Conservation (phyloP, 1,140 invertebrate genomes). For the Rhagoletis pomonella region DNA sequence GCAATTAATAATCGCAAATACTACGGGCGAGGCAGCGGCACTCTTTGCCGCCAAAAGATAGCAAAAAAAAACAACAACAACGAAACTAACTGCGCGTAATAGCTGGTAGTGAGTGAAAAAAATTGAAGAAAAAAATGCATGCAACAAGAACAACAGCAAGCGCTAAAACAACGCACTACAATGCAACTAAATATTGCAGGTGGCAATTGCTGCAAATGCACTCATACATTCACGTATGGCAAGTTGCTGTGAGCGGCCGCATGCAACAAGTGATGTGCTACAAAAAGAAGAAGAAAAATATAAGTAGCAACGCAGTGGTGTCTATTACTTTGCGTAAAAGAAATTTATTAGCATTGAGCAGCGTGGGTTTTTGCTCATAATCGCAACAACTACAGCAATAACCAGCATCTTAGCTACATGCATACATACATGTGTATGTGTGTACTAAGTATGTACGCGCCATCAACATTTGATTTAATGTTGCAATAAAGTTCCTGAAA, state of each 20-base stretch:
- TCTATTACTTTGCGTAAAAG: conserved; percentile 17
- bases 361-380: background rate
- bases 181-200: conserved; percentile 40
- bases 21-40: conserved; percentile 27
- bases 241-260: background rate
- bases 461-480: conserved; percentile 13
- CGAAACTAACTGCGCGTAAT: conserved; percentile 50
- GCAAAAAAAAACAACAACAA: conserved; percentile 44
- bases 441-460: background rate
- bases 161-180: background rate
- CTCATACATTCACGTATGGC: background rate
- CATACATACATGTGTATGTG: no score
- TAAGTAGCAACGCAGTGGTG: background rate
- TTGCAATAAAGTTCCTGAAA: conserved; percentile 28
- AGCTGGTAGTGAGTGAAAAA: background rate
- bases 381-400: conserved; percentile 2
- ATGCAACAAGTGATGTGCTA: background rate
- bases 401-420: background rate
- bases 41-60: conserved; percentile 14
- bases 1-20: conserved; percentile 53
- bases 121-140: background rate
- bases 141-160: background rate
- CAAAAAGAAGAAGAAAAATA: no score
- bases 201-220: conserved; percentile 9
- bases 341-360: conserved; percentile 10